Evolutionary conservation across 2,888 invertebrate species (phyloP).

Genomic region (Agrilus cyanescens): DNA sequence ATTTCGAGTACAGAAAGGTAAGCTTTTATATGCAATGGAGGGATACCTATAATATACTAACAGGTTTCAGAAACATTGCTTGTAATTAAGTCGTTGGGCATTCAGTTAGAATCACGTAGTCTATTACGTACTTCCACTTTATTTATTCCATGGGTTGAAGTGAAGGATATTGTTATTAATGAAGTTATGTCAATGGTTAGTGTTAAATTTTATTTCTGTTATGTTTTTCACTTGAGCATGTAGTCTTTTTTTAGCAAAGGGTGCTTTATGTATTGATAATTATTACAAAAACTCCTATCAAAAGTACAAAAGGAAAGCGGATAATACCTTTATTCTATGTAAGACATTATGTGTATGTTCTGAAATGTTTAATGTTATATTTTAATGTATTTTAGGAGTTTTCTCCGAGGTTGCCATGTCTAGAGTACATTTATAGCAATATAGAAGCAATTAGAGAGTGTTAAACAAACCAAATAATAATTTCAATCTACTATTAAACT

Average conservation of each 20-base stretch:
- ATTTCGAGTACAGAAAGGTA: conserved; percentile 25
- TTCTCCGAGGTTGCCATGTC: too few relatives aligned
- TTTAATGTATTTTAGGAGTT: too few relatives aligned
- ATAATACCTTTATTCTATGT: too few relatives aligned
- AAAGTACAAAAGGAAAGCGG: conserved; percentile 1
- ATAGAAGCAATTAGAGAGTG: too few relatives aligned
- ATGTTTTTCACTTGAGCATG: conserved; percentile 1
- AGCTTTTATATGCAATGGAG: conserved; percentile 4
- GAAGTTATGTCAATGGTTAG: conserved; percentile 37
- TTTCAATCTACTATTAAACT: too few relatives aligned
- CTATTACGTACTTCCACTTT: conserved; percentile 24
- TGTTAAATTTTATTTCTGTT: not conserved
- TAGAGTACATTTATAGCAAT: too few relatives aligned
- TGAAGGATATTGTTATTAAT: conserved; percentile 35
- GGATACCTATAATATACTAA: not conserved
- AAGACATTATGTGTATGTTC: too few relatives aligned
- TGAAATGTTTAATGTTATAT: too few relatives aligned
- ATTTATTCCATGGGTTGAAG: conserved; percentile 29
- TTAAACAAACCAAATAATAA: too few relatives aligned
- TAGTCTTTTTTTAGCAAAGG: conserved; percentile 26
- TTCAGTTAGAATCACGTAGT: conserved; percentile 30
- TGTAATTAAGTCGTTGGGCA: conserved; percentile 29
- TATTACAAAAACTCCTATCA: conserved; percentile 27
- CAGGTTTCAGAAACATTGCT: conserved; percentile 26
- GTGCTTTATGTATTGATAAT: conserved; percentile 33